These are phyloP conservation scores for Phrynocephalus versicolor DNA, from an alignment of 2,113 vertebrate species.

Conservation along the genomic window DNA sequence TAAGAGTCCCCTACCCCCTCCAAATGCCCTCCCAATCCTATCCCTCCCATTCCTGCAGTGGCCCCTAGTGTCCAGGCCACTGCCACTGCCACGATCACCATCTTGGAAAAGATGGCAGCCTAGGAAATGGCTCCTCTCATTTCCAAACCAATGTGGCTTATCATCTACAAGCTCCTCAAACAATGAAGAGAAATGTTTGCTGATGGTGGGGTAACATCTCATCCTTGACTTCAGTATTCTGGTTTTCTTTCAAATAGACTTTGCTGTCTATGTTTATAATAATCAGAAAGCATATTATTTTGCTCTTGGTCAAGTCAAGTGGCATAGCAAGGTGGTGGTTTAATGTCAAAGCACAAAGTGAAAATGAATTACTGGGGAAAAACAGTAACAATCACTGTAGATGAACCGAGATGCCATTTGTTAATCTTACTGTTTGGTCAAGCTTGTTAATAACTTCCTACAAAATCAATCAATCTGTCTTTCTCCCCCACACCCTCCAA, in stretches of 20 bases:
- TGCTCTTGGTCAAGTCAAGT: neutral
- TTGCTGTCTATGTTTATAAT: neutral
- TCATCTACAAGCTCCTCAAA: neutral
- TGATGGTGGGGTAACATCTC: neutral
- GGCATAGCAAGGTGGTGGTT: neutral
- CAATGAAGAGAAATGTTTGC: neutral
- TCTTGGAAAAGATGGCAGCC: too few species aligned
- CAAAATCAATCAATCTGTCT: neutral
- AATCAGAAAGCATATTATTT: neutral
- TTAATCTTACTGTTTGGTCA: neutral
- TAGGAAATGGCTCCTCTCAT: neutral
- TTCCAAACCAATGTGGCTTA: neutral
- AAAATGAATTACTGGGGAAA: neutral
- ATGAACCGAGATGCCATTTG: neutral
- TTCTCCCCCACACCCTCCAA: neutral
- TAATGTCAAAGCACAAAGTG: neutral
- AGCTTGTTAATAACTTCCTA: neutral
- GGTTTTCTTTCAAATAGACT: fast-evolving
- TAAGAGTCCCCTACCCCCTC: too few species aligned
- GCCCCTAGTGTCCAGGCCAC: too few species aligned
- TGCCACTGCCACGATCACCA: too few species aligned
- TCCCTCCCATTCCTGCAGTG: too few species aligned
- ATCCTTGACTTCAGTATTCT: neutral
- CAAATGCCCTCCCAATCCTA: too few species aligned
- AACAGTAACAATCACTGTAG: neutral